Evolutionary conservation across 2,888 invertebrate genomes (phyloP).

Genomic region (Pandemis heparana): DNA sequence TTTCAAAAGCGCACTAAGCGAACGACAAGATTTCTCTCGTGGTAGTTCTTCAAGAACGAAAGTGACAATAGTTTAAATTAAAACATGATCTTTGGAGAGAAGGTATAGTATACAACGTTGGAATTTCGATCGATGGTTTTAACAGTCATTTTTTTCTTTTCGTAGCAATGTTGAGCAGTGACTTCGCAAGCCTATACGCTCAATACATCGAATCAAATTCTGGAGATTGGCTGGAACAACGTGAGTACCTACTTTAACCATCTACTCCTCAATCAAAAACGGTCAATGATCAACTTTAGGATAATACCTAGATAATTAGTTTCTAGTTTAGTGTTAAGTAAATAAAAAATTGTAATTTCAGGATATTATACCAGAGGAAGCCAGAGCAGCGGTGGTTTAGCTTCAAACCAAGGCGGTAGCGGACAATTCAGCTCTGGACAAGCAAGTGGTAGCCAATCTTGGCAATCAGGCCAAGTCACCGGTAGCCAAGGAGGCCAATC

Average conservation of each 20-base stretch:
- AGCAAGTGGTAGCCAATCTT: slow-evolving; percentile 34
- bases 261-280: neutral
- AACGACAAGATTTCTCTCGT: no score
- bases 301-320: neutral
- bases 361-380: slow-evolving; percentile 47
- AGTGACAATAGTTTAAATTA: neutral
- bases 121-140: no score
- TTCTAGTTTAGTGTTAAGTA: neutral
- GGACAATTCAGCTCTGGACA: slow-evolving; percentile 41
- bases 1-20: no score
- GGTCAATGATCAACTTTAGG: no score
- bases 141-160: slow-evolving; percentile 40
- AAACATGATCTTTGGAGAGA: neutral
- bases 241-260: slow-evolving; percentile 54
- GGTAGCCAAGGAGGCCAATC: slow-evolving; percentile 47
- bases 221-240: slow-evolving; percentile 45
- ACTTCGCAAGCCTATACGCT: slow-evolving; percentile 56
- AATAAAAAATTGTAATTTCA: slow-evolving; percentile 43
- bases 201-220: slow-evolving; percentile 41
- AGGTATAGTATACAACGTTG: no score
- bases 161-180: slow-evolving; percentile 71
- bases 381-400: slow-evolving; percentile 41
- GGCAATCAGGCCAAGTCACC: slow-evolving; percentile 37
- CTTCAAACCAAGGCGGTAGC: slow-evolving; percentile 22
- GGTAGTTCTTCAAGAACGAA: no score